A percentile compares a stretch with the other conserved stretches of the same genome.
These are phyloP conservation scores for Euphonia xanthogaster DNA, from an alignment of 2,797 vertebrate genomes.

Conservation along the genomic window DNA sequence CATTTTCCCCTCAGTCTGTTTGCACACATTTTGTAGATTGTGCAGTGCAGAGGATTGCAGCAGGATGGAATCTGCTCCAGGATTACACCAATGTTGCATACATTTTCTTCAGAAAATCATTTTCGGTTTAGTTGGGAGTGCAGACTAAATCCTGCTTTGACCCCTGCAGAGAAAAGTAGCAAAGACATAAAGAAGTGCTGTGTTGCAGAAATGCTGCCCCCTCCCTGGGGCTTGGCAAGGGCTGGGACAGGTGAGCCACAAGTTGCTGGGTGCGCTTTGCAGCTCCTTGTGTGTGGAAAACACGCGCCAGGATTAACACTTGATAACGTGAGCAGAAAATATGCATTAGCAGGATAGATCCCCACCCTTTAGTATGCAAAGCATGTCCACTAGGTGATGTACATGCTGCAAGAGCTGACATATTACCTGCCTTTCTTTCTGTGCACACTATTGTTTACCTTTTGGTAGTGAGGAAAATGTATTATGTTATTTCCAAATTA, in stretches of 20 bases:
- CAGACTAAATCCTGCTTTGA: not conserved
- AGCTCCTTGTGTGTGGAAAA: not conserved
- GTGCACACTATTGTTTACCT: not conserved
- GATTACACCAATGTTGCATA: accelerated
- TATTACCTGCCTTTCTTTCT: constrained; percentile 38
- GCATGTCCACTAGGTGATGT: constrained; percentile 69
- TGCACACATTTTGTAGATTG: not conserved
- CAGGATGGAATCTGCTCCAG: accelerated
- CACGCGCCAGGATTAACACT: accelerated
- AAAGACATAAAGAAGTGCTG: not conserved
- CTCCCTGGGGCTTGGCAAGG: accelerated
- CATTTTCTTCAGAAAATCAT: not conserved
- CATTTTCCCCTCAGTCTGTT: not conserved
- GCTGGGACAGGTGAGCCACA: not conserved
- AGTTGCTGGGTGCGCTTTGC: not conserved
- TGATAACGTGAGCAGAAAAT: not conserved
- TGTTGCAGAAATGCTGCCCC: not conserved
- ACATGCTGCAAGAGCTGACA: constrained; percentile 65
- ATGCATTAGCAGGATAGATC: not conserved
- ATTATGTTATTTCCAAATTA: not conserved
- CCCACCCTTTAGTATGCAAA: constrained; percentile 55
- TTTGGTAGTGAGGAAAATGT: not conserved
- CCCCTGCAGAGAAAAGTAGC: not conserved
- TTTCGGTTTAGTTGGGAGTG: not conserved
- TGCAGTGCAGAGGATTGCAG: not conserved